Percentiles rank a stretch among this genome's conserved stretches.
These are phyloP conservation scores for Archilochus colubris DNA, from an alignment of 2,113 vertebrate species.

Conservation along the genomic window DNA sequence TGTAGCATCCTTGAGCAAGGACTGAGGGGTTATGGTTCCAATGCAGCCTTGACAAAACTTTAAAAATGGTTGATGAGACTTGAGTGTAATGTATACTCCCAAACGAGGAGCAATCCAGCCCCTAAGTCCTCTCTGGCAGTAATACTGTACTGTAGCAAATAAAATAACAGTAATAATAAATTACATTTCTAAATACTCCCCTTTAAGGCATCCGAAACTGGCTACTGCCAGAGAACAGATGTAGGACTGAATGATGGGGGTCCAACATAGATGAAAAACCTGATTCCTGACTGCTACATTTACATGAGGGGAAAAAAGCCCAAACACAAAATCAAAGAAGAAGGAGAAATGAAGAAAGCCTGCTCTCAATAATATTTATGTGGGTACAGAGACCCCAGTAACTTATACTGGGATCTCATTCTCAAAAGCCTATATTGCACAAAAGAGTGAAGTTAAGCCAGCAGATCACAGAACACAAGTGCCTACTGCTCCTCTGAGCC, in stretches of 20 bases:
- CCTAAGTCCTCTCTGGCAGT: neutral
- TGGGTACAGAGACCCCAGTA: neutral
- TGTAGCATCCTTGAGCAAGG: neutral
- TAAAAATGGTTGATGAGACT: neutral
- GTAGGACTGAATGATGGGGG: neutral
- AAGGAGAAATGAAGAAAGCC: neutral
- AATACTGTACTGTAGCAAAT: slow-evolving; percentile 35
- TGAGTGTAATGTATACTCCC: neutral
- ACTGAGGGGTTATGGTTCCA: neutral
- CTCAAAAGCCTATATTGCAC: neutral
- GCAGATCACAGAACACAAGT: neutral
- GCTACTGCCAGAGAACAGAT: slow-evolving; percentile 55
- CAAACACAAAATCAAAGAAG: neutral
- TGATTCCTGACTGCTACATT: neutral
- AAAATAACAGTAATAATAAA: slow-evolving; percentile 43
- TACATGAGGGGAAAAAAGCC: neutral
- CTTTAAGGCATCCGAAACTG: slow-evolving; percentile 27
- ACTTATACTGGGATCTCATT: neutral
- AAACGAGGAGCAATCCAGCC: neutral
- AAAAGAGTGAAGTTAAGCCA: neutral
- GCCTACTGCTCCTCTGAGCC: neutral
- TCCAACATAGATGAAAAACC: slow-evolving; percentile 2
- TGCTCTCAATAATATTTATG: neutral
- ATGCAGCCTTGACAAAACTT: neutral
- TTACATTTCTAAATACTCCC: slow-evolving; percentile 24